phyloP scores from a whole-genome alignment of 2,888 invertebrate species.

The Dicycla oo region DNA sequence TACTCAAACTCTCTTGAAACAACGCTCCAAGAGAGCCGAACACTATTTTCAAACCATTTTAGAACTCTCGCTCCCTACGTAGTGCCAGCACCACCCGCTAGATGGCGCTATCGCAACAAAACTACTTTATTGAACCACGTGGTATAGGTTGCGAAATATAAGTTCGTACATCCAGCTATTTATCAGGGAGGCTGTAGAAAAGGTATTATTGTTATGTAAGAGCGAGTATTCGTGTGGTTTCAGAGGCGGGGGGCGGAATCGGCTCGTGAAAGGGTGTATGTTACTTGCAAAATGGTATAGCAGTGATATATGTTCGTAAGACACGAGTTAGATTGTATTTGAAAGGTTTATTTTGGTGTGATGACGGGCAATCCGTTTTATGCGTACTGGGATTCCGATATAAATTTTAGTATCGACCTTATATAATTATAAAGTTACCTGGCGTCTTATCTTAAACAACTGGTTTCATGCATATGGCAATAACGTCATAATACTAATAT shows the following conservation, averaged over 20 bases:
- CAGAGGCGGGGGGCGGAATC: conserved; percentile 79
- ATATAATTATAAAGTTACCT: conserved; percentile 33
- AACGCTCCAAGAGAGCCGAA: conserved; percentile 47
- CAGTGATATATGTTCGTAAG: conserved; percentile 83
- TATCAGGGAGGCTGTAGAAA: conserved; percentile 71
- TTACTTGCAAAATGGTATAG: conserved; percentile 80
- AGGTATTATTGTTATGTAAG: conserved; percentile 89
- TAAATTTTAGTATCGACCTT: conserved; percentile 44
- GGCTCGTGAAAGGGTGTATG: conserved; percentile 84
- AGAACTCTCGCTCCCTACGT: conserved; percentile 45
- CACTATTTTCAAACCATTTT: conserved; percentile 58
- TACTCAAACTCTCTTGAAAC: conserved; percentile 23
- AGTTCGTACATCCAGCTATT: conserved; percentile 66
- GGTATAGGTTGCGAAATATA: conserved; percentile 70
- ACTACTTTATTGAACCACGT: conserved; percentile 87
- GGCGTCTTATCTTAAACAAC: background rate
- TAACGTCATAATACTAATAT: background rate
- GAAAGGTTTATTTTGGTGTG: conserved; percentile 79
- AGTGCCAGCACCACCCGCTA: conserved; percentile 79
- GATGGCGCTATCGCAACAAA: conserved; percentile 80
- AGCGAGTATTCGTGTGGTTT: conserved; percentile 87
- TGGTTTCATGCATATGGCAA: background rate
- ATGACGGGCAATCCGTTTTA: conserved; percentile 64
- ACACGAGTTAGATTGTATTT: conserved; percentile 81
- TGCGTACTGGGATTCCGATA: conserved; percentile 34